Evolutionary conservation across 2,113 vertebrate genomes (phyloP).

Genomic region (Perca fluviatilis): DNA sequence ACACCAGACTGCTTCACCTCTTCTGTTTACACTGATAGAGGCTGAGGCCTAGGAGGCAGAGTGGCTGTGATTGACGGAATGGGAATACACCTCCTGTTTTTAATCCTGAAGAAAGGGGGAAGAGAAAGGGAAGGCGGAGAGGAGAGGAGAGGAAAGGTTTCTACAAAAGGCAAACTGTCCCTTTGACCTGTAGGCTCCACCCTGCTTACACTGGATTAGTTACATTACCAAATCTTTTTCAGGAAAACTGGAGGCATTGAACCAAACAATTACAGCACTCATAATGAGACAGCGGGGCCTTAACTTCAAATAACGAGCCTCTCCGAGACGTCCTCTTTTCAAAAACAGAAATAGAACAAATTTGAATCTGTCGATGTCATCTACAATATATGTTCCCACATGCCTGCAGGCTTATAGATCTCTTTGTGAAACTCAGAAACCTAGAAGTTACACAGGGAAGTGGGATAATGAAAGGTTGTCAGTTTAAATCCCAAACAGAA

Average conservation of each 20-base stretch:
- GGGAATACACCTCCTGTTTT: constrained; percentile 73
- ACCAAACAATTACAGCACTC: constrained; percentile 50
- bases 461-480: not conserved
- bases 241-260: constrained; percentile 55
- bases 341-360: constrained; percentile 25
- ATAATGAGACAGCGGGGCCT: constrained; percentile 44
- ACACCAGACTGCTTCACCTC: constrained; percentile 64
- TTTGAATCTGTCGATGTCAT: not conserved
- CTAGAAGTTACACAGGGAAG: not conserved
- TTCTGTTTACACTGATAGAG: constrained; percentile 79
- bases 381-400: not conserved
- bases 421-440: not conserved
- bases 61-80: constrained; percentile 75
- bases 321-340: constrained; percentile 34
- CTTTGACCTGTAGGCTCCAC: constrained; percentile 56
- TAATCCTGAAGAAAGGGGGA: constrained; percentile 44
- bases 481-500: not conserved
- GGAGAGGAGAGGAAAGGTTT: constrained; percentile 23
- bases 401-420: not conserved
- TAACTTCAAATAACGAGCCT: constrained; percentile 66
- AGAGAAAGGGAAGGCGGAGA: not conserved
- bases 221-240: constrained; percentile 74
- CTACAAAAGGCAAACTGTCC: constrained; percentile 51
- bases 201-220: constrained; percentile 72
- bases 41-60: constrained; percentile 66